A percentile compares a stretch with the other conserved stretches of the same genome.
These are phyloP conservation scores for Herpetotheres cachinnans DNA, from an alignment of 2,113 vertebrate species.

Conservation along the genomic window DNA sequence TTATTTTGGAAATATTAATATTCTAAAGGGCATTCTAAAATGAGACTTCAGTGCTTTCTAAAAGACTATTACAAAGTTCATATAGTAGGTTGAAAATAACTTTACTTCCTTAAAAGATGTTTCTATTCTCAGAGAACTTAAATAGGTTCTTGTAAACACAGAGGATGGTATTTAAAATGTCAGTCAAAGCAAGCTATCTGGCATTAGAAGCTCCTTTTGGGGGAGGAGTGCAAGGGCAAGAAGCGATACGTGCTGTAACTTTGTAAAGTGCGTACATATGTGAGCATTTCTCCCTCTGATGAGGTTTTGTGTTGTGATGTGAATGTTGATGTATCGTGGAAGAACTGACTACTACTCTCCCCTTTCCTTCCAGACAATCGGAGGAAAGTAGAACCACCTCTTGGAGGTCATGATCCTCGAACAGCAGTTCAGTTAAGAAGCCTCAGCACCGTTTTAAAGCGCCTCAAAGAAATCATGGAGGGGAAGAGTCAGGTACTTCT, in stretches of 20 bases:
- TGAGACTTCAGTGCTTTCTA: neutral
- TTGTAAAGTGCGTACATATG: neutral
- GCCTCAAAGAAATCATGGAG: slow-evolving; percentile 99
- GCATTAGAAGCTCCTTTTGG: neutral
- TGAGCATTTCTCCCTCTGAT: neutral
- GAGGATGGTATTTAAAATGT: neutral
- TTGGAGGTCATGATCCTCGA: slow-evolving; percentile 92
- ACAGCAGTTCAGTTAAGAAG: slow-evolving; percentile 95
- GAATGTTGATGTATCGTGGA: neutral
- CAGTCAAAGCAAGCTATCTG: neutral
- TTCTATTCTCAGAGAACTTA: neutral
- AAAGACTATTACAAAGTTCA: neutral
- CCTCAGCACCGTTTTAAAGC: slow-evolving; percentile 90
- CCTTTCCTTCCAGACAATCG: slow-evolving; percentile 79
- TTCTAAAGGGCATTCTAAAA: neutral
- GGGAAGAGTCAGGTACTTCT: slow-evolving; percentile 92
- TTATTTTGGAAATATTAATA: neutral
- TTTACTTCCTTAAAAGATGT: neutral
- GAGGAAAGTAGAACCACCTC: slow-evolving; percentile 86
- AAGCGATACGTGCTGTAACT: neutral
- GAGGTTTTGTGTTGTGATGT: neutral
- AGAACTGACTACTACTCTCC: neutral
- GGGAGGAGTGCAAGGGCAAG: neutral
- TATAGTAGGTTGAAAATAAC: neutral
- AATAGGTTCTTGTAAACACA: neutral